Base-by-base conservation (phyloP, 2,888 invertebrate species). In the Chrysodeixis includens region DNA sequence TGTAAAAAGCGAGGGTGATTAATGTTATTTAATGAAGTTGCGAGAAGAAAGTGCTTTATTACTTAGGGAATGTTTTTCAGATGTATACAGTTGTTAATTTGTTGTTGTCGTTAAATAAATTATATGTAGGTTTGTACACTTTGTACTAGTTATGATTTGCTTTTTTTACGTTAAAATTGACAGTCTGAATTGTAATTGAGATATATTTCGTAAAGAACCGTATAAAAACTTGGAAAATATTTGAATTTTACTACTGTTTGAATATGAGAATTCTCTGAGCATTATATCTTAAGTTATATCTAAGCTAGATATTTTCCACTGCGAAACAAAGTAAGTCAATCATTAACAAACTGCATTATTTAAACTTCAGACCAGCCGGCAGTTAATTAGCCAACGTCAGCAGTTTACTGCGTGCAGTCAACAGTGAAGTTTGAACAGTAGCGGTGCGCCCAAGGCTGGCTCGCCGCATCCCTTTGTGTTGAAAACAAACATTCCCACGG, bases 401-500 rank as follows among this genome's bases (percentile, higher is more conserved):
- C 46, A 49, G 46, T 49, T 44, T 49, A 18, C 16, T 12, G 14
- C 35, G n/a, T 22, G 8, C 26, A 56, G 22, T 35, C 44, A 30
- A 56, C 10, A 55, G 49, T 61, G 40, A 51, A 66, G 51, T 62
- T 7, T 44, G 55, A 61, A 75, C 32, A 69, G 69, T 62, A 18
- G 12, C 49, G 51, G 54, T 22, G 59, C 30, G n/a, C 46, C 30
- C 52, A 62, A 60, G 69, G 65, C 56, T 65, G 55, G 56, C 59
- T 54, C 58, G 69, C 56, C 62, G 54, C 73, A 71, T 67, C 69
- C 76, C 77, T 79, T 83, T 82, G 75, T 76, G 57, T 64, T 64
- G 46, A 67, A 76, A 76, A 78, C 79, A 81, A 81, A 86, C 82
- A 86, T 83, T 85, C 81, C 72, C 85, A 85, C 85, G 81, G 69